These are phyloP conservation scores for Trichonephila clavipes DNA, from an alignment of 1,140 invertebrate genomes.

Conservation along the genomic window DNA sequence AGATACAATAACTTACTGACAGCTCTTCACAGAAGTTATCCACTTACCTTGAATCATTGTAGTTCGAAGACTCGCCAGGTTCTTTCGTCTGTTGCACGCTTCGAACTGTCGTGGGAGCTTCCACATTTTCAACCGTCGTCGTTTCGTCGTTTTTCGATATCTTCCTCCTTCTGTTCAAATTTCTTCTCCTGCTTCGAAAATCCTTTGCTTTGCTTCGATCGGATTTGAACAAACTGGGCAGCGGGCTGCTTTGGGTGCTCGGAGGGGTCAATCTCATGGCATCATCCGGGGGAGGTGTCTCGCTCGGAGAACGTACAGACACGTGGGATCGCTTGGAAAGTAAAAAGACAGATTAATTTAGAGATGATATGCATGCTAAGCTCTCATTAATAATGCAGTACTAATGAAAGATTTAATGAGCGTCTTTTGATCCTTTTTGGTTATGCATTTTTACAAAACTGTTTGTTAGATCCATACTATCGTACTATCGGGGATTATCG, in stretches of 20 bases:
- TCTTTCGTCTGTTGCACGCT: background rate
- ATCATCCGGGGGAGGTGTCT: background rate
- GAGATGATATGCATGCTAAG: too few relatives aligned
- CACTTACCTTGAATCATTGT: background rate
- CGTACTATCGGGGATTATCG: too few relatives aligned
- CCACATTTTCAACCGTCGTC: background rate
- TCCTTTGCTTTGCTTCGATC: slow-evolving; percentile 62
- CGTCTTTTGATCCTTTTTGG: too few relatives aligned
- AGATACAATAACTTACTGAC: too few relatives aligned
- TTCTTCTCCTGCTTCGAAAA: slow-evolving; percentile 45
- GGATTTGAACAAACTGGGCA: slow-evolving; percentile 38
- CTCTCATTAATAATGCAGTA: too few relatives aligned
- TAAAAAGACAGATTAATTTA: background rate
- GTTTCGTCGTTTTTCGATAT: background rate
- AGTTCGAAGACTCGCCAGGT: background rate
- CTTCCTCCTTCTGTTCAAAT: slow-evolving; percentile 27
- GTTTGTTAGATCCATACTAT: too few relatives aligned
- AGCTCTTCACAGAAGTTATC: too few relatives aligned
- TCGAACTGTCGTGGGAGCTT: background rate
- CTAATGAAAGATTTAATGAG: too few relatives aligned
- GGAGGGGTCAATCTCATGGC: background rate
- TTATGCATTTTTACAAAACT: too few relatives aligned
- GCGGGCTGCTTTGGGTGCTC: background rate
- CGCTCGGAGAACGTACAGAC: slow-evolving; percentile 24
- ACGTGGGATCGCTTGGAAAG: slow-evolving; percentile 26